Base-by-base conservation (phyloP, 2,888 invertebrate genomes). In the Mesodorylaimus sp. region DNA sequence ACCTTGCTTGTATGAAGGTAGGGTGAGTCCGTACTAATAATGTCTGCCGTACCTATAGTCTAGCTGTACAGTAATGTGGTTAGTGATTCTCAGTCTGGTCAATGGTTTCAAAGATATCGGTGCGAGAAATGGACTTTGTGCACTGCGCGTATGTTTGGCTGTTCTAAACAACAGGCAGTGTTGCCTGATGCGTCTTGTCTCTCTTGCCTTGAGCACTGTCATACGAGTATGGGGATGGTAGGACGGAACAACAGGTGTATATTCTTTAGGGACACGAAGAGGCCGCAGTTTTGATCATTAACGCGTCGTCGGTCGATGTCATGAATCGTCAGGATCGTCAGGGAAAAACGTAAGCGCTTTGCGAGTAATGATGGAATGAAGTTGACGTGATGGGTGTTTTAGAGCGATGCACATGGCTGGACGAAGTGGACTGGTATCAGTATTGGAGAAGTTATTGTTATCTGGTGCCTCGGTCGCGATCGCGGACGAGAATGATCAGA, bases 371-470 rank as follows among this genome's bases (percentile, higher is more conserved):
- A 7, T 10, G 32, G 32, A 10, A 10, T 32, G 7, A 32, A 32
- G 7, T 10, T 10, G 32, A 10, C 32, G 7, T 32, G 10, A 10
- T 32, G 16, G 16, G 32, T 16, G 36, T 61, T 64, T 16, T 60
- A 76, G 75, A 50, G 73, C 77, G 5, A 67, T 79, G 43, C 78
- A 78, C 65, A 67, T 78, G 53, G 74, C 77, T 28, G 76, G 77
- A 2, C 69, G 72, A 52, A 74, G 76, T 60, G 78, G 78, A 3
- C 63, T 78, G 51, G 74, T 76, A 5, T 70, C 73, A 36, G 75
- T 77, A 1, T 77, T 77, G 0, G 69, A 74, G 56, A 70, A 73
- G 57, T 68, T 78, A 52, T 67, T 78, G 28, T 67, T 68, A 55
- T 73, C 75, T 59, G 77, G 77, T 2, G 75, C 76, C 38, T 75